Base-by-base conservation (phyloP, 2,888 invertebrate species). In the Caenorhabditis panamensis region DNA sequence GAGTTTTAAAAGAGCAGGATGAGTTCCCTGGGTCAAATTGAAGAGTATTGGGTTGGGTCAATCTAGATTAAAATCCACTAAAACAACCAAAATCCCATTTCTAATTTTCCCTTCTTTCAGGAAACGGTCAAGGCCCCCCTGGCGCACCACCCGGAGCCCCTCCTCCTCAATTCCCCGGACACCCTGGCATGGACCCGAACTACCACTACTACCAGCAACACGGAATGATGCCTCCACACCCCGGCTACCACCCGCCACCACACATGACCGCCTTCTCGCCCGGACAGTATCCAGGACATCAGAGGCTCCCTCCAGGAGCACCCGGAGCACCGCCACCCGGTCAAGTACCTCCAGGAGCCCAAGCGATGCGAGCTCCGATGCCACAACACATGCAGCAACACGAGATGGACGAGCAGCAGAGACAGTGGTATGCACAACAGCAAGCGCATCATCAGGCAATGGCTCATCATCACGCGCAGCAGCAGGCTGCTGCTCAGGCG, bases 361-460 rank as follows among this genome's bases (percentile, higher is more conserved):
- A 44, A n/a, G 72, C 84, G 18, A 84, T 84, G 84, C 18, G 84
- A 69, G 80, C 85, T 9, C 85, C 85, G 16, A 78, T 80, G 69
- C 83, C 83, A 1, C 85, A 83, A 28, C 68, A 72, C 37, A 82
- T 82, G 79, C 59, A 66, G 37, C 76, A 64, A 26, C 69, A 56
- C n/a, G 76, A 81, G 53, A 72, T 82, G 68, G 82, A 82, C 41
- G 82, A 82, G 49, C 82, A 82, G 26, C 82, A 82, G 11, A 26
- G 82, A 13, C 66, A 61, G 49, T 81, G 79, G 79, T 73, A 73
- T 36, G 78, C 78, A 4, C 78, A 78, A 24, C 78, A 78, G 24
- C 78, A 78, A 5, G 67, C 67, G n/a, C 72, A 77, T 36, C 71
- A 68, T 28, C 79, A 73, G 13, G 62, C 53, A 18, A 16, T 49